Percentiles rank a stretch among this genome's conserved stretches.
Conservation (phyloP, 2,797 vertebrate species). For the Brotogeris chrysoptera region DNA sequence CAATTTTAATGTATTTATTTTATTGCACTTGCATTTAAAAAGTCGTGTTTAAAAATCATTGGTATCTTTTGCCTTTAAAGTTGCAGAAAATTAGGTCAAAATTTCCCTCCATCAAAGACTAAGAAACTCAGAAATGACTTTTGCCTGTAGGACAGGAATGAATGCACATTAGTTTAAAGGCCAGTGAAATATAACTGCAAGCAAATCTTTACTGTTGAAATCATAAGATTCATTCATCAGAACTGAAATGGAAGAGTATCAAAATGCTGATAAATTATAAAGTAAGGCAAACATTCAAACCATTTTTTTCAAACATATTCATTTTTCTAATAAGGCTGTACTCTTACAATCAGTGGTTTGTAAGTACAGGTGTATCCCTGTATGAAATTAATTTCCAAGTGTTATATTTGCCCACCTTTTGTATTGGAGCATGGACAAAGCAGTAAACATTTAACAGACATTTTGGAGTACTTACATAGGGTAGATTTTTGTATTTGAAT, state of each 20-base stretch:
- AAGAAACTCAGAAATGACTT: conserved; percentile 31
- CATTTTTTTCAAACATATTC: not conserved
- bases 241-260: not conserved
- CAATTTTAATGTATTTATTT: not conserved
- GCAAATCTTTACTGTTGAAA: conserved; percentile 32
- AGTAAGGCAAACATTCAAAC: not conserved
- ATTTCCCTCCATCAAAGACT: conserved; percentile 33
- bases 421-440: not conserved
- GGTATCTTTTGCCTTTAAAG: conserved; percentile 26
- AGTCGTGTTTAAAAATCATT: not conserved
- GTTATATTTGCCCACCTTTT: not conserved
- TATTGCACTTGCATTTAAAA: not conserved
- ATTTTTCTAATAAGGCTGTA: not conserved
- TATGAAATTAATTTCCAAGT: not conserved
- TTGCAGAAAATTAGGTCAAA: conserved; percentile 46
- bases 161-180: conserved; percentile 20
- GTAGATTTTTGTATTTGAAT: not conserved
- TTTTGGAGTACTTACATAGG: not conserved
- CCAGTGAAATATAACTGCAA: conserved; percentile 51
- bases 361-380: not conserved
- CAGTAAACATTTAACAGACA: not conserved
- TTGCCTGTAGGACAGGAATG: conserved; percentile 28
- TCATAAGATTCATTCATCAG: not conserved
- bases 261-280: conserved; percentile 19
- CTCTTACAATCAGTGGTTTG: not conserved